Percentiles rank a stretch among this genome's conserved stretches.
Conservation (phyloP, 2,113 vertebrate species). For the Ptychochromis oligacanthus region DNA sequence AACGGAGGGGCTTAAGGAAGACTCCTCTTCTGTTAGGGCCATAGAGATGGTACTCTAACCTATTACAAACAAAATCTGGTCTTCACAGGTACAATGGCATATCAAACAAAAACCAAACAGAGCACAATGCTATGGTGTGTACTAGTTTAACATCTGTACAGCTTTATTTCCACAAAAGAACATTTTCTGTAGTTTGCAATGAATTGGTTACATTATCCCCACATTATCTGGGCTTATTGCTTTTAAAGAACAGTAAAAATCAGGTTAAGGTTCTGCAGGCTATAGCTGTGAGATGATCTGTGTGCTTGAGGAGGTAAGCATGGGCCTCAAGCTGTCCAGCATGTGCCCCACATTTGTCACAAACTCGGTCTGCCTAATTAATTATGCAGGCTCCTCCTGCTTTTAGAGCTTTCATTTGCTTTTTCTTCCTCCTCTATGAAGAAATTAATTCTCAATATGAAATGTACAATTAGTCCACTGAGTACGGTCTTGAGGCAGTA, state of each 20-base stretch:
- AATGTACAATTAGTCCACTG: background rate
- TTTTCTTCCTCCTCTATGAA: background rate
- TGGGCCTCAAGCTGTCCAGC: background rate
- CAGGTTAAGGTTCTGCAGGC: background rate
- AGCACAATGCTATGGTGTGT: background rate
- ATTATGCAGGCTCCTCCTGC: background rate
- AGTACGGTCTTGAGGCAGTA: background rate
- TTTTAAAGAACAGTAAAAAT: background rate
- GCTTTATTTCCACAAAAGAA: background rate
- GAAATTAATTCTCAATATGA: background rate
- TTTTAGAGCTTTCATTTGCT: background rate
- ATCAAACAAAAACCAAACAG: background rate
- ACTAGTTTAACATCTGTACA: background rate
- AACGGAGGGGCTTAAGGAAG: slow-evolving; percentile 28
- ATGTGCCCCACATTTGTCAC: background rate
- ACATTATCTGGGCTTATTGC: background rate
- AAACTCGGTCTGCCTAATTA: background rate
- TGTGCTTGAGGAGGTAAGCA: background rate
- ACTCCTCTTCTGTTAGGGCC: background rate
- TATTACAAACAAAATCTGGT: background rate
- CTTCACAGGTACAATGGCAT: background rate
- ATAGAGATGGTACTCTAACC: background rate
- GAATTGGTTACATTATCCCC: background rate
- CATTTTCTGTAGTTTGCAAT: background rate
- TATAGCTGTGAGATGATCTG: background rate